Evolutionary conservation across 1,140 invertebrate genomes (phyloP), one percentile per base, ranked within the genome.

Genomic region (Rhysida immarginata): DNA sequence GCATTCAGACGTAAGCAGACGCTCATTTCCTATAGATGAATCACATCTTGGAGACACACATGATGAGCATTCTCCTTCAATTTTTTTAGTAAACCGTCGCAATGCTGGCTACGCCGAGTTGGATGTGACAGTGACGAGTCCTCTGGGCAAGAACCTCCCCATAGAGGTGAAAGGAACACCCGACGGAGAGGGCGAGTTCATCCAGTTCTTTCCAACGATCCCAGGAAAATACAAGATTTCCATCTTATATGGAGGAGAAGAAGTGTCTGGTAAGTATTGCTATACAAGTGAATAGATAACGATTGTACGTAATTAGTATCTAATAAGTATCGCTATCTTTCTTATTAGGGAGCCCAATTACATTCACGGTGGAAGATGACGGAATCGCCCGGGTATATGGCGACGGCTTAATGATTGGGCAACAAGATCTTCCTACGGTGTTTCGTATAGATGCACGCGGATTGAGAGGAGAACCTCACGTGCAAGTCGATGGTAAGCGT

Each of bases 141-240:
- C 94, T 1, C 77, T 85, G n/a, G 87, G 90, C 20, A 81, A 87
- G 63, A 83, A 85, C 58, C 69, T 96, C 26, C 84, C 88, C 0
- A 76, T 94, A 1, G 81, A 90, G 65, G 79, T 90, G 8, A 81
- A 79, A 50, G 77, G 80, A 14, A 76, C 85, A 8, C 77, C 79
- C 26, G 84, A 87, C 56, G 74, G 80, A 18, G 78, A 83, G 62
- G 69, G 65, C n/a, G 78, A 81, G 62, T 74, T 83, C 62, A 81
- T 96, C 46, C 85, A 90, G 62, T 87, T 96, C 65, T 77, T 84
- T 44, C 93, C 93, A 2, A 83, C 80, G 2, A 78, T 89, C 51
- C 83, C 91, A 23, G 93, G 92, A 59, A 84, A 85, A 62, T 95
- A 96, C 66, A 82, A 88, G 69, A 81, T 96, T 42, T 83, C 82